These are phyloP conservation scores for Papilio xuthus DNA, from an alignment of 1,140 invertebrate genomes.

Conservation along the genomic window DNA sequence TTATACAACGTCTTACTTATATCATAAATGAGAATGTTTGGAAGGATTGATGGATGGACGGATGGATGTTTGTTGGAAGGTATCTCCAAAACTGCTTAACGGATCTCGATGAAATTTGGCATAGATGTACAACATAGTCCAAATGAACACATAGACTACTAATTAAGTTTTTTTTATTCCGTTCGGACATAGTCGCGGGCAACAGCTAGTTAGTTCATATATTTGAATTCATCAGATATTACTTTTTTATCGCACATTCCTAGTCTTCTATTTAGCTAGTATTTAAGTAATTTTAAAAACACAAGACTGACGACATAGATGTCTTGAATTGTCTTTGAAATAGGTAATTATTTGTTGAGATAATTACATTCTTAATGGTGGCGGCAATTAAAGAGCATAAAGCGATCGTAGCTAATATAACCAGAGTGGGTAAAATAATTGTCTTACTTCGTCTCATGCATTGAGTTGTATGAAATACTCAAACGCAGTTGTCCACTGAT, in stretches of 20 bases:
- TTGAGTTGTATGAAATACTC: slow-evolving; percentile 2
- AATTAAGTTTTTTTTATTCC: no score
- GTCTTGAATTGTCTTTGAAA: slow-evolving; percentile 7
- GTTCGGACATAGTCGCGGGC: no score
- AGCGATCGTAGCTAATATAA: slow-evolving; percentile 1
- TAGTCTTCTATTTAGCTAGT: not conserved
- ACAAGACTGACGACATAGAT: not conserved
- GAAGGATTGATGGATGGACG: no score
- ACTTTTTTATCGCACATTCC: not conserved
- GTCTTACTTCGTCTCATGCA: not conserved
- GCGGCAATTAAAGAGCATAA: slow-evolving; percentile 23
- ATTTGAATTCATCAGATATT: not conserved
- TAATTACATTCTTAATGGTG: slow-evolving; percentile 14
- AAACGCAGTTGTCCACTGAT: not conserved
- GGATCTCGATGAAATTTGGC: no score
- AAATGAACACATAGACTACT: no score
- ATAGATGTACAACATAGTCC: no score
- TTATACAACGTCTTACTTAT: not conserved
- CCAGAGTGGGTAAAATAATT: not conserved
- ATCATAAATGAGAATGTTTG: no score
- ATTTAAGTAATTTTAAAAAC: not conserved
- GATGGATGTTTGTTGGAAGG: no score
- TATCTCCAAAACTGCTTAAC: no score
- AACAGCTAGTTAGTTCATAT: not conserved
- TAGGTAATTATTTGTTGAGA: slow-evolving; percentile 12